phyloP scores from a whole-genome alignment of 2,113 vertebrate genomes.

The Tenrec ecaudatus region DNA sequence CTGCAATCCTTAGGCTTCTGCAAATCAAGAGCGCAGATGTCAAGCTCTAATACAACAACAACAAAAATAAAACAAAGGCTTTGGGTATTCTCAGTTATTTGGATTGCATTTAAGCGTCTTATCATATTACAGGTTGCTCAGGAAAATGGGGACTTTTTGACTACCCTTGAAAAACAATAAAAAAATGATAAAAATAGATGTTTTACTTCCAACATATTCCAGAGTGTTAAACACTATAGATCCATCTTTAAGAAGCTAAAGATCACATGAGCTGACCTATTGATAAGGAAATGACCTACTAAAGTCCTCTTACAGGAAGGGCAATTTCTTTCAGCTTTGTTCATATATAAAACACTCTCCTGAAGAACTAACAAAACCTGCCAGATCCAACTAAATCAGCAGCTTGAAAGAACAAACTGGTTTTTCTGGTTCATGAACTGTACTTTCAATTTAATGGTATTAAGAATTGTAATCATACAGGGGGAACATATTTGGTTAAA shows the following conservation, averaged over 20 bases:
- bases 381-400: neutral
- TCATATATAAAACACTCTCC: neutral
- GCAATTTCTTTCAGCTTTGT: neutral
- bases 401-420: constrained; percentile 47
- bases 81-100: neutral
- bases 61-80: neutral
- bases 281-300: neutral
- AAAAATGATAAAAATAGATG: neutral
- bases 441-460: constrained; percentile 39
- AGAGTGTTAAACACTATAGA: neutral
- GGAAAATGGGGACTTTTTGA: neutral
- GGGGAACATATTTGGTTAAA: neutral
- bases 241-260: neutral
- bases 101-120: neutral
- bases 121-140: neutral
- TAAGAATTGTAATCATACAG: neutral
- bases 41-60: too few species aligned
- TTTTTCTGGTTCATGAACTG: constrained; percentile 61
- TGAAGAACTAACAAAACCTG: constrained; percentile 21
- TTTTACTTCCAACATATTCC: too few species aligned
- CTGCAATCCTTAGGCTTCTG: too few species aligned
- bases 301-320: neutral
- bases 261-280: neutral
- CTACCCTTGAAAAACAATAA: neutral
- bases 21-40: too few species aligned